Percentiles rank a stretch among this genome's conserved stretches.
phyloP scores from a whole-genome alignment of 2,113 vertebrate species.

The Jaculus jaculus region DNA sequence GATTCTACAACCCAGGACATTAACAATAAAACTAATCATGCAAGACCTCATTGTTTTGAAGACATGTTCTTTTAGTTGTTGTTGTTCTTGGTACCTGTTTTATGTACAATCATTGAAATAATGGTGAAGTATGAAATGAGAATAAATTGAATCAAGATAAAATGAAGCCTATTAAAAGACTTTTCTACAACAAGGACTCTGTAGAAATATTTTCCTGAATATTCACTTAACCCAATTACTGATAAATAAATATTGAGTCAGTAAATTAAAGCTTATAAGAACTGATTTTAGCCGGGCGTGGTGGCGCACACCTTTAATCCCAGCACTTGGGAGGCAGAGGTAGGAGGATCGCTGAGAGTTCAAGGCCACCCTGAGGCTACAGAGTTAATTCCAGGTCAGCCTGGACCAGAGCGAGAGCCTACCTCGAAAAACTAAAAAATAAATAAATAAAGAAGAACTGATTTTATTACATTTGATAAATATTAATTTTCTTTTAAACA shows the following conservation, averaged over 20 bases:
- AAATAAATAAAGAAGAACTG: too few species aligned
- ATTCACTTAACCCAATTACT: background rate
- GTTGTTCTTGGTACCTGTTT: background rate
- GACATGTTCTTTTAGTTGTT: background rate
- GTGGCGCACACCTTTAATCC: too few species aligned
- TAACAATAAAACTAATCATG: background rate
- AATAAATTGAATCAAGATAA: conserved; percentile 39
- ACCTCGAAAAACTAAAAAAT: too few species aligned
- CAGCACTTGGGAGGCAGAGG: too few species aligned
- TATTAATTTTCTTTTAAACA: background rate
- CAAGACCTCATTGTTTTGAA: background rate
- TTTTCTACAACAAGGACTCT: background rate
- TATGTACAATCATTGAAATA: background rate
- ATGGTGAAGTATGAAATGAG: background rate
- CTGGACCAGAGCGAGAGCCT: too few species aligned
- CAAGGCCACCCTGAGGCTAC: too few species aligned
- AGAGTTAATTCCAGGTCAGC: too few species aligned
- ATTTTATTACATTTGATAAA: background rate
- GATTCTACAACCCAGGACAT: background rate
- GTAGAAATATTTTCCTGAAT: background rate
- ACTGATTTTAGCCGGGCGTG: background rate
- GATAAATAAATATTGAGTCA: background rate
- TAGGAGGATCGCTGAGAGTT: too few species aligned
- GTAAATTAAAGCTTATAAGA: conserved; percentile 17
- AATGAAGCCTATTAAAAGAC: background rate